Evolutionary conservation across 2,888 invertebrate species (phyloP).

Genomic region (Eucera pruinosa): DNA sequence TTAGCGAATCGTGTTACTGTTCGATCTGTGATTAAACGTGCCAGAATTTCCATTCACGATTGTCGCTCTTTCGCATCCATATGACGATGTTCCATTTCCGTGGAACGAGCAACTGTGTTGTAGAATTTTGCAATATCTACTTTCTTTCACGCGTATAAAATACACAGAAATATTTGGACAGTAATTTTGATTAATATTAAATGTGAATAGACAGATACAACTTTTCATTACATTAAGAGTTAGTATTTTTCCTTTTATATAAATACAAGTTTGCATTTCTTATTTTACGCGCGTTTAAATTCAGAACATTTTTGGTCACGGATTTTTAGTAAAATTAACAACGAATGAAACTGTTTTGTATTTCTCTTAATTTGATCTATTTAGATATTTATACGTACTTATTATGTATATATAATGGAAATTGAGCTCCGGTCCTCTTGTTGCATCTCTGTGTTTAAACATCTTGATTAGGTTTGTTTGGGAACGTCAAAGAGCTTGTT

Average conservation of each 20-base stretch:
- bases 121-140: background rate
- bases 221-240: too few species aligned
- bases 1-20: constrained; percentile 40
- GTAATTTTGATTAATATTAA: too few species aligned
- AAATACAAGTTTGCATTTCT: too few species aligned
- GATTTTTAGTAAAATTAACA: too few species aligned
- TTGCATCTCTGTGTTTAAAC: background rate
- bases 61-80: background rate
- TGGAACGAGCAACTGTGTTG: background rate
- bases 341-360: too few species aligned
- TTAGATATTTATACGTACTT: too few species aligned
- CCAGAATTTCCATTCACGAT: constrained; percentile 11
- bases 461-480: constrained; percentile 17
- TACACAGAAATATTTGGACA: background rate
- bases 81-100: background rate
- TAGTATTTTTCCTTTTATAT: too few species aligned
- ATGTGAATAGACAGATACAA: too few species aligned
- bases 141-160: background rate
- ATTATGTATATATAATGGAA: background rate
- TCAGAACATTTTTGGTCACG: too few species aligned
- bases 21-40: constrained; percentile 27
- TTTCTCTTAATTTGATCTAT: too few species aligned
- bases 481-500: constrained; percentile 1
- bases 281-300: too few species aligned
- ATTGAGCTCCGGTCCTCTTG: background rate